Conservation (phyloP, 2,888 invertebrate genomes). For the Galeruca laticollis region DNA sequence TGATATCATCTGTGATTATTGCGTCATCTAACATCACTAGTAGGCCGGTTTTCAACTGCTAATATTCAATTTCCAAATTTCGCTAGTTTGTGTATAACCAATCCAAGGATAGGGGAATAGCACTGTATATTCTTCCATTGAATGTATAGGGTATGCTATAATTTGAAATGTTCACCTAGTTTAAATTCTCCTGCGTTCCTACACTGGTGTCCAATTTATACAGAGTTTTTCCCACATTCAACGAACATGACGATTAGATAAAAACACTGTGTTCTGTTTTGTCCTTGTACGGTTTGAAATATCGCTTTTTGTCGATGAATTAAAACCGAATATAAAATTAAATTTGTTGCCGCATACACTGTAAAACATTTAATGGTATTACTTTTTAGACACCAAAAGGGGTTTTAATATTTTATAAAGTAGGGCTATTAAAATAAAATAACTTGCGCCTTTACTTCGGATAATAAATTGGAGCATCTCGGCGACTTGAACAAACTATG, state of each 20-base stretch:
- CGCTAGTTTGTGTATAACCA: too few species aligned
- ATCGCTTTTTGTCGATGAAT: constrained; percentile 53
- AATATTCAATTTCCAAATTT: too few species aligned
- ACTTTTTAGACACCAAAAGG: constrained; percentile 58
- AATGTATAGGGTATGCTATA: too few species aligned
- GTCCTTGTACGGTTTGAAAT: constrained; percentile 26
- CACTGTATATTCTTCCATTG: too few species aligned
- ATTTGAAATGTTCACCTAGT: too few species aligned
- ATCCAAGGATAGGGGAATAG: too few species aligned
- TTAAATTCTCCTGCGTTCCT: neutral
- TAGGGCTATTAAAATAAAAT: constrained; percentile 52
- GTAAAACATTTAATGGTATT: constrained; percentile 63
- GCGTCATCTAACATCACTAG: too few species aligned
- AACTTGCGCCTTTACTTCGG: constrained; percentile 40
- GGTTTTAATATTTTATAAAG: constrained; percentile 61
- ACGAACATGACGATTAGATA: constrained; percentile 29
- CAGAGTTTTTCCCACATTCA: constrained; percentile 30
- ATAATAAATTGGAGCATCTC: constrained; percentile 28
- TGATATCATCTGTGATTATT: too few species aligned
- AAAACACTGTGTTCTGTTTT: constrained; percentile 33
- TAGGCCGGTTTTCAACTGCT: too few species aligned
- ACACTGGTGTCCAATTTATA: constrained; percentile 19
- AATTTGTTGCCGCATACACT: constrained; percentile 56
- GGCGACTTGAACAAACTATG: constrained; percentile 18
- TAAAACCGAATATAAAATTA: constrained; percentile 58